These are phyloP conservation scores for Lutjanus campechanus DNA, from an alignment of 2,797 vertebrate genomes.

Conservation along the genomic window DNA sequence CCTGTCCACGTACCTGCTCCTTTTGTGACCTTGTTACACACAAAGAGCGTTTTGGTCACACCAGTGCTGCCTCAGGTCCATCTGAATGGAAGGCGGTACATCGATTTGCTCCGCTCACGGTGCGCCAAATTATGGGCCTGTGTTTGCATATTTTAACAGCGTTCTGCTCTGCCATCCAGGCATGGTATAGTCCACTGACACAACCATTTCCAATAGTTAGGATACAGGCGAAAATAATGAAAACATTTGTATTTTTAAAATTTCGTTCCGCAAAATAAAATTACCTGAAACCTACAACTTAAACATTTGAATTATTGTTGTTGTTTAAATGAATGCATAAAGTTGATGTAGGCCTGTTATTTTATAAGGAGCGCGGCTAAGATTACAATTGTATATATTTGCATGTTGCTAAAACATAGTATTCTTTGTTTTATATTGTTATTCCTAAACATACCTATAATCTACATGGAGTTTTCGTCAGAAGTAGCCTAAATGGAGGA, in stretches of 20 bases:
- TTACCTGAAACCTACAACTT: background rate
- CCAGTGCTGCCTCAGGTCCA: constrained; percentile 47
- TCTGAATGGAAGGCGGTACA: constrained; percentile 84
- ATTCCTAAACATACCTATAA: background rate
- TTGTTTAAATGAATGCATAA: background rate
- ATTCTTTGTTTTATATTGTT: background rate
- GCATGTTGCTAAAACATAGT: background rate
- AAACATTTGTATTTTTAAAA: background rate
- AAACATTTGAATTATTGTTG: background rate
- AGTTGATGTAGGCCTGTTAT: background rate
- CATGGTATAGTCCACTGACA: background rate
- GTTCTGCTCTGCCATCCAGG: background rate
- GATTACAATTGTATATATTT: background rate
- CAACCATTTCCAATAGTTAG: background rate
- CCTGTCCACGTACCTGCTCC: constrained; percentile 71
- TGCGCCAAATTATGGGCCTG: constrained; percentile 50
- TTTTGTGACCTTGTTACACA: constrained; percentile 45
- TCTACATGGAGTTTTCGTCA: background rate
- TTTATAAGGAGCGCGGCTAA: background rate
- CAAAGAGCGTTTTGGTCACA: constrained; percentile 73
- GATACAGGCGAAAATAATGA: background rate
- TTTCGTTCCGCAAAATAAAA: background rate
- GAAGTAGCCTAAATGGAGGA: constrained; percentile 7
- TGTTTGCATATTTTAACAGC: constrained; percentile 51
- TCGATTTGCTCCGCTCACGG: constrained; percentile 85